Evolutionary conservation across 2,797 vertebrate genomes (phyloP), one percentile per base, ranked within the genome.

Genomic region (Enteromius radiatus): DNA sequence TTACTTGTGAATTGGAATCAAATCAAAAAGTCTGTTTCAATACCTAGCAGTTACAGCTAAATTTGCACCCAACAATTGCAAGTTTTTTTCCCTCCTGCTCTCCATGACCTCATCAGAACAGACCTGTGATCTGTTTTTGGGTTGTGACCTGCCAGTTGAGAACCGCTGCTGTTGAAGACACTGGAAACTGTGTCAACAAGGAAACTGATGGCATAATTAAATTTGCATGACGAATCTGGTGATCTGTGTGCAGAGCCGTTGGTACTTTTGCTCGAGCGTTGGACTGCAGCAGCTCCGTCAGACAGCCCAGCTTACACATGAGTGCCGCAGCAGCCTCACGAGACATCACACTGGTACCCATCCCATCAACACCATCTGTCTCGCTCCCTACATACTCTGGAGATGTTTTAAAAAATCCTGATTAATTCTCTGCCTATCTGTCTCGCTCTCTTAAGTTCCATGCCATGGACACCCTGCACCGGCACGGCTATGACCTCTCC

Each of bases 281-380:
- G 88, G 98, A 99, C 91, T 99, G 97, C 93, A 99, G 98, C 91
- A 99, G 97, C 88, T 99, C 98, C 0, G 96, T 99, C 86, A 93
- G 98, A 89, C 98, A 99, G 85, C 98, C 98, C 15, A 99, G 98
- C 89, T 93, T 99, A 92, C 98, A 99, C 89, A 99, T 99, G 97
- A 99, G 97, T 14, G 98, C 98, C 21, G 98, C 97, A 3, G 98
- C 98, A 76, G 98, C 98, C 85, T 99, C 98, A 12, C 93, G 98
- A 86, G 98, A 99, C 91, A 99, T 99, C 92, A 99, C 98, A 61
- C 91, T 99, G 97, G 98, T 99, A 88, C 41, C 54, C 33, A 4
- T 47, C 47, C 70, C 43, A 56, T 36, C 68, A 83, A 14, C 41
- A 71, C 70, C 63, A 52, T 28, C 76, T 70, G n/a, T 78, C 49